Evolutionary conservation across 2,888 invertebrate genomes (phyloP), one percentile per base, ranked within the genome.

Genomic region (Agrotis segetum): DNA sequence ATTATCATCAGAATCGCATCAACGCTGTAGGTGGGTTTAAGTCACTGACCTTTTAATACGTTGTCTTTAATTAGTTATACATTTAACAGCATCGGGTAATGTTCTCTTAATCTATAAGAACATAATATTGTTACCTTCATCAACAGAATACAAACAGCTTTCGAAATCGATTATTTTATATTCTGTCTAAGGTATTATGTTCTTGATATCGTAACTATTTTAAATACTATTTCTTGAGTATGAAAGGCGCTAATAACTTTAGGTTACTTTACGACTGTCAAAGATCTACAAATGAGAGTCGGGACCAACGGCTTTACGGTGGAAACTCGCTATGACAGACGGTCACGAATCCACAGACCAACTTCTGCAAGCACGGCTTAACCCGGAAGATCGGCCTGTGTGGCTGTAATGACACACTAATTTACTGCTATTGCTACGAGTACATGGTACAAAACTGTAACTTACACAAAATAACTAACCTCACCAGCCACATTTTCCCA

Each of bases 1-100:
- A 67, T 64, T 60, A 78, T 53, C 59, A 71, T 81, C 66, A 67
- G 62, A 78, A 74, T 63, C 65, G n/a, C 75, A 73, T 74, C 67
- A 72, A 65, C 79, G 7, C 78, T n/a, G 55, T 67, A 24, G 72
- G 79, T 67, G 63, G 52, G 21, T 56, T 34, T 14, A 50, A 55
- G 82, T 71, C 53, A 46, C 3, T 11, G 49, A 63, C 82, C 72
- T 65, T 50, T 66, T 47, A 71, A 67, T 53, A 34, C 17, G 29
- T n/a, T 24, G 46, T 59, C 34, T 63, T 82, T 82, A 78, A 81
- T 77, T 81, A 59, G 24, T 63, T 62, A 52, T 34, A 71, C 55
- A 66, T 77, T 62, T 52, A 77, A 16, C 77, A 71, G 64, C 59
- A 59, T 77, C 71, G 29, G 0, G 24, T 59, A 49, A 59, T 70